Percentiles rank a stretch among this genome's conserved stretches.
Evolutionary conservation across 2,888 invertebrate species (phyloP).

Genomic region (Anarsia innoxiella): DNA sequence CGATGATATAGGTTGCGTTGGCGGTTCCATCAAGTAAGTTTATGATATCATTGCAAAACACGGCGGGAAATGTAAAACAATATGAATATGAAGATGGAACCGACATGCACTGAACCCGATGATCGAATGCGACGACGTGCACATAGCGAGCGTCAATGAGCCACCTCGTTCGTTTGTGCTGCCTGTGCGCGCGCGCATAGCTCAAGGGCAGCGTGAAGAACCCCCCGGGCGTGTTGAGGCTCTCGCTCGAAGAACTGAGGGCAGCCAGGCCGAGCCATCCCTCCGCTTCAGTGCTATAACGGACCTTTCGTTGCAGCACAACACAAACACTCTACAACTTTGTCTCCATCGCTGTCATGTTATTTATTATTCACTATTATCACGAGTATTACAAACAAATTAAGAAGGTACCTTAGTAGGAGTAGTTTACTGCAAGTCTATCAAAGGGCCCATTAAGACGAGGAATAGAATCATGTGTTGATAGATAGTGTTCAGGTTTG

Average conservation of each 20-base stretch:
- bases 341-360: too few species aligned
- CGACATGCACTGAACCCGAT: constrained; percentile 22
- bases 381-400: too few species aligned
- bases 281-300: constrained; percentile 47
- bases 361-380: too few species aligned
- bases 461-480: too few species aligned
- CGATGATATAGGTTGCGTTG: constrained; percentile 23
- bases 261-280: constrained; percentile 50
- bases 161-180: constrained; percentile 89
- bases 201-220: constrained; percentile 84
- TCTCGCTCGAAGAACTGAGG: constrained; percentile 79
- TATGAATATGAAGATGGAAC: constrained; percentile 20
- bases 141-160: constrained; percentile 47
- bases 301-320: constrained; percentile 13
- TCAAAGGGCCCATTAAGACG: too few species aligned
- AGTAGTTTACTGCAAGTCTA: too few species aligned
- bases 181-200: constrained; percentile 85
- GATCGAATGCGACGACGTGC: constrained; percentile 40
- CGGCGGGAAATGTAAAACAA: not conserved
- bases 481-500: too few species aligned
- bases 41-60: not conserved
- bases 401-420: too few species aligned
- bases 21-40: constrained; percentile 30
- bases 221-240: constrained; percentile 77
- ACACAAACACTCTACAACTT: too few species aligned